These are phyloP conservation scores for Paramormyrops kingsleyae DNA, from an alignment of 2,113 vertebrate species.

Conservation along the genomic window DNA sequence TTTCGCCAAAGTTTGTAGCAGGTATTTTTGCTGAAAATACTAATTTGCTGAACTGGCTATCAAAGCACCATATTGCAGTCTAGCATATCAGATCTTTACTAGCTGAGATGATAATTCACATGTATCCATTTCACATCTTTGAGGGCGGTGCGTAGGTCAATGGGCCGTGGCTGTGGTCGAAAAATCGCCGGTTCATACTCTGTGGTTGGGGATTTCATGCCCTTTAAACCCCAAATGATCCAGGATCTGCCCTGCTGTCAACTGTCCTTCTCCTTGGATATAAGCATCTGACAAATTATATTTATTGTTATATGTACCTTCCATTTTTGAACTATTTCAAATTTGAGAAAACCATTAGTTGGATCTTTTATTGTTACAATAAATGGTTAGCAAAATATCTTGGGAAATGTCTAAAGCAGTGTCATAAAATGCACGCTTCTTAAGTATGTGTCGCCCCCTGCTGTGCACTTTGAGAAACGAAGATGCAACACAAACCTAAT, in stretches of 20 bases:
- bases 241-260: not conserved
- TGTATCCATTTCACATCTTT: not conserved
- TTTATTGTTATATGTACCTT: not conserved
- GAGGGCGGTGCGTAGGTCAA: too few relatives aligned
- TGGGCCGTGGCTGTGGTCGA: too few relatives aligned
- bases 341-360: not conserved
- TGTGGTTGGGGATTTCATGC: not conserved
- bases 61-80: not conserved
- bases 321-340: not conserved
- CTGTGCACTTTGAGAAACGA: not conserved
- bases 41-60: not conserved
- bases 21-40: too few relatives aligned
- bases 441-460: not conserved
- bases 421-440: not conserved
- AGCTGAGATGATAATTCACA: not conserved
- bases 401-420: not conserved
- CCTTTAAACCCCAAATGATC: not conserved
- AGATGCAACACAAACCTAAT: not conserved
- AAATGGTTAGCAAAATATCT: not conserved
- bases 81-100: not conserved
- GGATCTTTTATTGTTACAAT: not conserved
- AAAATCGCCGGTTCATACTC: not conserved
- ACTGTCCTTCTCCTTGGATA: not conserved
- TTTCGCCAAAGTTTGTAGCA: too few relatives aligned
- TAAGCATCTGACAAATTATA: not conserved